Evolutionary conservation across 2,797 vertebrate species (phyloP).

Genomic region (Ptychadena robeensis): DNA sequence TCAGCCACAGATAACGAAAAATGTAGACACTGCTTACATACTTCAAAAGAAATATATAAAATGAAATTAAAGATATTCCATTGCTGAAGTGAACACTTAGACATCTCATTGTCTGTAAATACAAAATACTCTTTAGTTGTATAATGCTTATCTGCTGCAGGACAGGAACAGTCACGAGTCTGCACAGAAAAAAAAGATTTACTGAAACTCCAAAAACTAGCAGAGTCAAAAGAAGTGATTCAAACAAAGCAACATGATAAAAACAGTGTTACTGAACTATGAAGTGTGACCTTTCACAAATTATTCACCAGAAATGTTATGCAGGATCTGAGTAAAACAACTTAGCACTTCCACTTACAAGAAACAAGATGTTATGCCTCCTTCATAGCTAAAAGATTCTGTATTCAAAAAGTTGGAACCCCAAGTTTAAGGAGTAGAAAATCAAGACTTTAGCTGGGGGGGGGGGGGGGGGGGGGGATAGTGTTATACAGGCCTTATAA

Average conservation of each 20-base stretch:
- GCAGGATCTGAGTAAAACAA: constrained; percentile 19
- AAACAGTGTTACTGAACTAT: not conserved
- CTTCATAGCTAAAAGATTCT: constrained; percentile 26
- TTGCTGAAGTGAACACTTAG: not conserved
- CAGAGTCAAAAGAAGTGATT: not conserved
- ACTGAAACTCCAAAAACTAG: not conserved
- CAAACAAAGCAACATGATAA: not conserved
- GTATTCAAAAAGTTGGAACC: not conserved
- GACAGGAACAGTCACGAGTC: not conserved
- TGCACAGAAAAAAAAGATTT: not conserved
- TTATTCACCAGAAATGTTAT: constrained; percentile 21
- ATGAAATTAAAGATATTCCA: constrained; percentile 6
- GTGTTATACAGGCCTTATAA: too few relatives aligned
- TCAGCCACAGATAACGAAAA: not conserved
- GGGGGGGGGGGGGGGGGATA: too few relatives aligned
- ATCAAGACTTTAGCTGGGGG: not conserved
- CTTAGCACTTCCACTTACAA: constrained; percentile 17
- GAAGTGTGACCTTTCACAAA: constrained; percentile 29
- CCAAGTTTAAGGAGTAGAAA: not conserved
- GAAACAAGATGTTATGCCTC: constrained; percentile 26
- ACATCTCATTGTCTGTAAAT: not conserved
- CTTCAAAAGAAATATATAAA: constrained; percentile 8
- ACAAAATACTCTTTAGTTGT: not conserved
- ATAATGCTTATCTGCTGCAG: not conserved
- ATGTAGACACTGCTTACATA: not conserved